These are phyloP conservation scores for Drosophila meridionalis DNA, from an alignment of 2,888 invertebrate genomes.

Conservation along the genomic window DNA sequence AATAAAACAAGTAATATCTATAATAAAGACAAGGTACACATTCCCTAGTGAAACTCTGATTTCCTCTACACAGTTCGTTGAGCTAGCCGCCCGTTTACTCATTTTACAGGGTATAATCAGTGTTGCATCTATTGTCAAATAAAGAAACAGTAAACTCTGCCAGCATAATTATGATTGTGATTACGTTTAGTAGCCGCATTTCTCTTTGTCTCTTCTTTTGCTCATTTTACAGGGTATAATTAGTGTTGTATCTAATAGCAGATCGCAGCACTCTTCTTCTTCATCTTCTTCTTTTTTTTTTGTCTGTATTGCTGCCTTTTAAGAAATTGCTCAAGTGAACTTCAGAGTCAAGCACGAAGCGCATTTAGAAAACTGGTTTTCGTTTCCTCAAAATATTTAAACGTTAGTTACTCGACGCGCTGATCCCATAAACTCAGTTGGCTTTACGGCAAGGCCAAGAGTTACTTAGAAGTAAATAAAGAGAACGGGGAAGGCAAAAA, in stretches of 20 bases:
- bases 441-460: constrained; percentile 36
- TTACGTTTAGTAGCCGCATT: not conserved
- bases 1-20: not conserved
- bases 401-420: constrained; percentile 25
- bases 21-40: not conserved
- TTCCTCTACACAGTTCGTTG: not conserved
- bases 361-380: constrained; percentile 51
- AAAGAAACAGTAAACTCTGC: not conserved
- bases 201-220: not conserved
- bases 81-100: not conserved
- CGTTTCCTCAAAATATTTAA: constrained; percentile 26
- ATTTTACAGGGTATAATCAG: constrained; percentile 5
- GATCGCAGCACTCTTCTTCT: constrained; percentile 13
- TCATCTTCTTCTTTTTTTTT: not conserved
- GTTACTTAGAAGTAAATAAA: constrained; percentile 18
- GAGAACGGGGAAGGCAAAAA: not conserved
- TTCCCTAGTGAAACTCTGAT: not conserved
- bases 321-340: constrained; percentile 55
- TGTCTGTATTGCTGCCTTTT: constrained; percentile 21
- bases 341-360: constrained; percentile 40
- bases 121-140: not conserved
- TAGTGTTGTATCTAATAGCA: constrained; percentile 40
- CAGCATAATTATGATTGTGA: not conserved
- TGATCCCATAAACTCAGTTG: constrained; percentile 24
- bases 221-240: constrained; percentile 43